phyloP scores from a whole-genome alignment of 2,888 invertebrate genomes.

The Thymelicus acteon region DNA sequence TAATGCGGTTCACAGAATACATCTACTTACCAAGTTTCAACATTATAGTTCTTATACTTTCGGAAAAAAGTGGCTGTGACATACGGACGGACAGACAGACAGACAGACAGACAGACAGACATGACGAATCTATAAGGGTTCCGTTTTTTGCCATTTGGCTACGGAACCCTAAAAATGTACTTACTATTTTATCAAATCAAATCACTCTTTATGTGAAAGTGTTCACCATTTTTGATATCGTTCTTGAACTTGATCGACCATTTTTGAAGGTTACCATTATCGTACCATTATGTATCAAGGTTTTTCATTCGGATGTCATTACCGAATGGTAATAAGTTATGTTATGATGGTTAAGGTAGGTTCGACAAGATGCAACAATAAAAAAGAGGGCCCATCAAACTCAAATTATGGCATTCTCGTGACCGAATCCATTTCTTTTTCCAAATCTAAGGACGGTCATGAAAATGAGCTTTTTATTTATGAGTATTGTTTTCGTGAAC shows the following conservation, averaged over 20 bases:
- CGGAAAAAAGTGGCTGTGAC: too few species aligned
- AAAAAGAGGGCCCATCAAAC: constrained; percentile 69
- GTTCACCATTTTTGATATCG: constrained; percentile 42
- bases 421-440: constrained; percentile 73
- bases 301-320: constrained; percentile 61
- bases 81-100: too few species aligned
- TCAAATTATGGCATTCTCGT: constrained; percentile 72
- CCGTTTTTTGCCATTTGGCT: too few species aligned
- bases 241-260: constrained; percentile 64
- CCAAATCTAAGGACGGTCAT: constrained; percentile 67
- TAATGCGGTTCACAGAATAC: too few species aligned
- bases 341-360: constrained; percentile 60
- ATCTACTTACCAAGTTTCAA: too few species aligned
- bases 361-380: constrained; percentile 70
- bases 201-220: constrained; percentile 3
- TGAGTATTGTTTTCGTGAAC: constrained; percentile 60
- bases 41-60: too few species aligned
- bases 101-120: too few species aligned
- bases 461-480: constrained; percentile 73
- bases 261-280: constrained; percentile 53
- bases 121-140: too few species aligned
- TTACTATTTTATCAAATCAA: too few species aligned
- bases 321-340: constrained; percentile 60
- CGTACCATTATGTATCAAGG: constrained; percentile 57
- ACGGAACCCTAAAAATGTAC: too few species aligned